Percentiles rank a stretch among this genome's conserved stretches.
phyloP scores from a whole-genome alignment of 2,888 invertebrate species.

The Xestia xanthographa region DNA sequence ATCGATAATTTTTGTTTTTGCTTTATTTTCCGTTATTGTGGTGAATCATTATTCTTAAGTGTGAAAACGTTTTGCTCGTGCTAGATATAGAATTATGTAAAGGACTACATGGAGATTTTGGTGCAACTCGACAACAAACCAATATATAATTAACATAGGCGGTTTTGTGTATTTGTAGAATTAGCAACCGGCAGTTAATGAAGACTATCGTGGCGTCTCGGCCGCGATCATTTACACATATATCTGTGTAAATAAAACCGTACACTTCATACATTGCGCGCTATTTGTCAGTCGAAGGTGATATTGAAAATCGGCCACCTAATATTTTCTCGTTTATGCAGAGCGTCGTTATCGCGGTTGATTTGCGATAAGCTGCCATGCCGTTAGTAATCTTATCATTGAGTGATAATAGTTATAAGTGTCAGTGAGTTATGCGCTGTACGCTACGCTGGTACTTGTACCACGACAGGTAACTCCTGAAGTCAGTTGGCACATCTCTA shows the following conservation, averaged over 20 bases:
- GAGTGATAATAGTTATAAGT: constrained; percentile 90
- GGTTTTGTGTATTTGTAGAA: constrained; percentile 68
- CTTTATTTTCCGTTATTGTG: constrained; percentile 56
- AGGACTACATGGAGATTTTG: constrained; percentile 8
- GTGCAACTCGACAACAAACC: constrained; percentile 38
- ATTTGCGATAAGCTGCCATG: constrained; percentile 89
- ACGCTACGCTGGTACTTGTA: constrained; percentile 83
- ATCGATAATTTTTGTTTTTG: constrained; percentile 68
- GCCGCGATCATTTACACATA: constrained; percentile 61
- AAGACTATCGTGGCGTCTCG: constrained; percentile 57
- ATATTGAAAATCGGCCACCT: constrained; percentile 78
- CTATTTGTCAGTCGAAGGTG: constrained; percentile 64
- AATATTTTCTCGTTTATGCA: constrained; percentile 82
- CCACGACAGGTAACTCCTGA: constrained; percentile 81
- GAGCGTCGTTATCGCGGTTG: constrained; percentile 85
- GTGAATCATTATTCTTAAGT: constrained; percentile 31
- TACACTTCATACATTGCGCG: constrained; percentile 44
- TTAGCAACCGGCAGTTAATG: constrained; percentile 69
- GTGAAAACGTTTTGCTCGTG: constrained; percentile 24
- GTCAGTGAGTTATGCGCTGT: constrained; percentile 88
- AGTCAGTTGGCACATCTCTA: constrained; percentile 75
- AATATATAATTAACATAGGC: constrained; percentile 63
- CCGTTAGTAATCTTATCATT: constrained; percentile 88
- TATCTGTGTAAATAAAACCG: constrained; percentile 62
- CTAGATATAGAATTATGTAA: constrained; percentile 16